Evolutionary conservation across 2,888 invertebrate genomes (phyloP), one percentile per base, ranked within the genome.

Genomic region (Chloromyia formosa): DNA sequence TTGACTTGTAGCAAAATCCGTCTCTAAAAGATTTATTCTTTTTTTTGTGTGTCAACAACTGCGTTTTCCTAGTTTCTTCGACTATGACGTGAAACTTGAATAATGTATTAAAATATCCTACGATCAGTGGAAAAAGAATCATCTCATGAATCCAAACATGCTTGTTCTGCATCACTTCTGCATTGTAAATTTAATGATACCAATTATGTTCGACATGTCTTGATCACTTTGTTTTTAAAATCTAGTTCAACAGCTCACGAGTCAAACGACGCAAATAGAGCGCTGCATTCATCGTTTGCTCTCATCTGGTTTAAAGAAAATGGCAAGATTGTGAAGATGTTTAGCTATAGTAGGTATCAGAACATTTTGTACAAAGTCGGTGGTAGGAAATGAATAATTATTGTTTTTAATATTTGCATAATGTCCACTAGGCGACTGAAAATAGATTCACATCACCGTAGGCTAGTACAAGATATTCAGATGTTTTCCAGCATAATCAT

Each of bases 161-260:
- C 60, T 42, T 42, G 62, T 53, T 49, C 49, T 64, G 73, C 40
- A 73, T 53, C 73, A 73, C 73, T 73, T 73, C 53, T 73, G 62
- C 27, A 62, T 73, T 62, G 73, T 73, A 73, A 73, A 73, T 64
- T 62, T 73, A 73, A 62, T 73, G 73, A 73, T 64, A 20, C 61
- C 62, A 61, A 73, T 73, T 73, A 73, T 73, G 73, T 73, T 64
- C 54, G 64, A 73, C 73, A 73, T 53, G 62, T 27, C 27, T 73
- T 64, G 61, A 73, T 62, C 54, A 54, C 27, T 73, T 73, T 73
- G 49, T 64, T 45, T 73, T 73, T 5, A 54, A 40, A 35, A 45
- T 73, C 60, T 56, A 49, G 18, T 49, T 22, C 49, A 66, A 49
- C 49, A 35, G 27, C 27, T 7, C 7, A 35, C 27, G 27, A 35